A percentile compares a stretch with the other conserved stretches of the same genome.
These are phyloP conservation scores for Thunnus thynnus DNA, from an alignment of 2,113 vertebrate genomes.

Conservation along the genomic window DNA sequence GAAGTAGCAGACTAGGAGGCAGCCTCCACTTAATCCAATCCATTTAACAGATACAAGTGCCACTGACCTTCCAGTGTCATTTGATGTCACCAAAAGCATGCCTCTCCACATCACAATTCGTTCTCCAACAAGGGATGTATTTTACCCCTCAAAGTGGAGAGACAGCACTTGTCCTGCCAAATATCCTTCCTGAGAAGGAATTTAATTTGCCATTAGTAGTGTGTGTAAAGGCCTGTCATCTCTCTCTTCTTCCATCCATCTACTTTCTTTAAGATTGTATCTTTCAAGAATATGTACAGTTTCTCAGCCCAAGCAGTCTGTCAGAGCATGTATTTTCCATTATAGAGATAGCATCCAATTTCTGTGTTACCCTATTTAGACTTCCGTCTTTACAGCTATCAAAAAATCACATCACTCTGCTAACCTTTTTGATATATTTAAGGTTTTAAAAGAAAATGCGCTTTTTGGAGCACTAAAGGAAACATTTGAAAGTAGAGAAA, in stretches of 20 bases:
- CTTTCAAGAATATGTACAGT: constrained; percentile 84
- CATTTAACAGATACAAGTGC: constrained; percentile 85
- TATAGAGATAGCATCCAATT: constrained; percentile 95
- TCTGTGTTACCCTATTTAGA: constrained; percentile 92
- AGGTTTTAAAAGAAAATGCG: constrained; percentile 84
- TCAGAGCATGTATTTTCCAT: constrained; percentile 94
- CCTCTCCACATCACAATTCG: constrained; percentile 80
- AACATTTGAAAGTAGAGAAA: constrained; percentile 90
- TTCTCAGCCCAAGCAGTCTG: constrained; percentile 87
- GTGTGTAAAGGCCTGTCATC: constrained; percentile 82
- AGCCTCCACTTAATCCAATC: constrained; percentile 86
- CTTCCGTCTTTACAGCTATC: constrained; percentile 94
- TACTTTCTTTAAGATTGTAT: constrained; percentile 84
- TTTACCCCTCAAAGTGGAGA: constrained; percentile 77
- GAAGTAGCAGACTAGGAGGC: constrained; percentile 74
- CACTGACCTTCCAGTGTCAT: constrained; percentile 85
- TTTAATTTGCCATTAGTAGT: constrained; percentile 86
- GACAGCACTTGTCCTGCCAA: constrained; percentile 79
- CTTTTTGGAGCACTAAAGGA: constrained; percentile 88
- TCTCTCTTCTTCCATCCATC: constrained; percentile 65
- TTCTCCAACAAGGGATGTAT: constrained; percentile 77
- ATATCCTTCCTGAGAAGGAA: constrained; percentile 80
- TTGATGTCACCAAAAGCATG: constrained; percentile 81
- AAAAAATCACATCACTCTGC: constrained; percentile 93
- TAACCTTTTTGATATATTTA: constrained; percentile 93